Evolutionary conservation across 2,797 vertebrate species (phyloP), one percentile per base, ranked within the genome.

Genomic region (Heliangelus exortis): DNA sequence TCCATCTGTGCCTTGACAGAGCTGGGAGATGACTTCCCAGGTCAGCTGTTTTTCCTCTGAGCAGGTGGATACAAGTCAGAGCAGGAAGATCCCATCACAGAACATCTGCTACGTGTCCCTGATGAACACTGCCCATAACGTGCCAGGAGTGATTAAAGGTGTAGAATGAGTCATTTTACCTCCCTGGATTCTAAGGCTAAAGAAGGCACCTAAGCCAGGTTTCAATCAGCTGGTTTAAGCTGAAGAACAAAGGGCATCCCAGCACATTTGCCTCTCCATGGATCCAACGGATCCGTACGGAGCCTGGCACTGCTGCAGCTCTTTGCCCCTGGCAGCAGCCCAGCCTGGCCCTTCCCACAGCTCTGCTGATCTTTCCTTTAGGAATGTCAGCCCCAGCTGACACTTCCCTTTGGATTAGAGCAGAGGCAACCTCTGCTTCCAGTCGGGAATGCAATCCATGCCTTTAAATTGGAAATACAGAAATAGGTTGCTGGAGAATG

Each of bases 101-200:
- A 84, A 62, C 85, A 94, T 91, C 91, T 95, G 88, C 53, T 92
- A 12, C 0, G 0, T 91, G 55, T 62, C 84, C 62, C 48, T 72
- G 88, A 79, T 75, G 84, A 96, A 88, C 83, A 73, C 59, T 93
- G 95, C 86, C 93, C 91, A 79, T 73, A 88, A 82, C 51, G 78
- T 86, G 83, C 39, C 91, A 84, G 62, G 88, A 90, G 76, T 59
- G 5, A 90, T 90, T 87, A 93, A 48, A 33, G 41, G 16, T 57
- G 43, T 19, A 36, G 39, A 86, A 43, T 79, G 34, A 88, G 25
- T 84, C 48, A 71, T 81, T 94, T 84, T 75, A 89, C 57, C 50
- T 72, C 2, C 0, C 71, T 2, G 3, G 39, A 78, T 50, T 78
- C 66, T 34, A 68, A 84, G 39, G 59, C 73, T 79, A 79, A 86